These are phyloP conservation scores for Caranx melampygus DNA, from an alignment of 2,113 vertebrate genomes.

Conservation along the genomic window DNA sequence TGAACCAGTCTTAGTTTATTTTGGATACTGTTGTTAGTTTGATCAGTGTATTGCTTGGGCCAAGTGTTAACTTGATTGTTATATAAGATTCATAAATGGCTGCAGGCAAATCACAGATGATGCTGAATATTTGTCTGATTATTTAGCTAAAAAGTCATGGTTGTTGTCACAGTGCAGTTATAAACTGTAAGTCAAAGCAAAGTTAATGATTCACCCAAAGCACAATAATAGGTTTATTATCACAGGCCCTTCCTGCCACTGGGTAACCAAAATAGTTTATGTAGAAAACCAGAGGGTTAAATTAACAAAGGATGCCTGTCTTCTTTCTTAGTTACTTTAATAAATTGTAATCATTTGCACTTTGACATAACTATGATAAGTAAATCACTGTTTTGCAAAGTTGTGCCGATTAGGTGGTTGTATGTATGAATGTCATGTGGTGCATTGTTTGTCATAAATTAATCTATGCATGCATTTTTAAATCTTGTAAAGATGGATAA, in stretches of 20 bases:
- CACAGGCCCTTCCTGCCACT: background rate
- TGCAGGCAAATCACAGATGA: background rate
- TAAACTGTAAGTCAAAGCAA: background rate
- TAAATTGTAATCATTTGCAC: conserved; percentile 11
- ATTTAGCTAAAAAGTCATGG: background rate
- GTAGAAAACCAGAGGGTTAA: conserved; percentile 15
- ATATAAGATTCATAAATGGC: background rate
- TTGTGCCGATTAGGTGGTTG: background rate
- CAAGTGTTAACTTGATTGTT: no score
- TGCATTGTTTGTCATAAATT: background rate
- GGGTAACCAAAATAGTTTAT: conserved; percentile 9
- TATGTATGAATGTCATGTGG: background rate
- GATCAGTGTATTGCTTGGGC: no score
- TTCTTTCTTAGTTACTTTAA: conserved; percentile 5
- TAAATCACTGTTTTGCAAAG: background rate
- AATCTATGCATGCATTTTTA: background rate
- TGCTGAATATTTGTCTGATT: background rate
- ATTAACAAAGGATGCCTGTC: conserved; percentile 16
- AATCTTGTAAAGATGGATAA: background rate
- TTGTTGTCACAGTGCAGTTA: background rate
- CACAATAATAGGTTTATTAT: conserved; percentile 31
- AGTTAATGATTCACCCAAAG: conserved; percentile 13
- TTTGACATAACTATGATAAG: background rate
- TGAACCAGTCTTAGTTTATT: no score
- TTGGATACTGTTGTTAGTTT: no score